Evolutionary conservation across 2,113 vertebrate genomes (phyloP), one percentile per base, ranked within the genome.

Genomic region (Bubo scandiacus): DNA sequence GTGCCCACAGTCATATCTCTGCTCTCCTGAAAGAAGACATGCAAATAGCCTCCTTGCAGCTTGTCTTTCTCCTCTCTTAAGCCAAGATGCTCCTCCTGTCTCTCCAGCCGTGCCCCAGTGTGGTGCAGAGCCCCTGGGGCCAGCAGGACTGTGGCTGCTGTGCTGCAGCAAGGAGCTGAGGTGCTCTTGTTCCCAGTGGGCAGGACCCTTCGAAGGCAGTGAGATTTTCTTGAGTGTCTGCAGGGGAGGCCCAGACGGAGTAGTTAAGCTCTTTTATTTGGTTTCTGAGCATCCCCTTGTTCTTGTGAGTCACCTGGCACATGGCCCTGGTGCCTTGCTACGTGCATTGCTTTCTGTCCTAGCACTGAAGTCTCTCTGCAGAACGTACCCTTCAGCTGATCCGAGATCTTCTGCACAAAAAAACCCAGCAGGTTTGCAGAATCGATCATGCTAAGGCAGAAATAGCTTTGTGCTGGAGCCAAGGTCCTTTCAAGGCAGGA

Each of bases 401-500:
- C 83, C 0, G 7, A 66, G 63, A 45, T 80, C 52, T 66, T 55
- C 66, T 88, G 66, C 92, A 86, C 49, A 54, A 67, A 88, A n/a
- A 72, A 54, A 19, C 5, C 49, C 38, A 43, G 29, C 34, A 73
- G 57, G 55, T 29, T 59, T 88, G 91, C 63, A 79, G 74, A 78
- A 95, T 94, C 3, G 42, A 96, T 91, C 83, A 74, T 22, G 26
- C 73, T 62, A 89, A 82, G 49, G 91, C 81, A 97, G 89, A 96
- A 95, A 94, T 89, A 96, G 81, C 59, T 86, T 77, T 85, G 55
- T 2, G 12, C 58, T 78, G 72, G 34, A 90, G 90, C 84, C 90
- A 94, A 90, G 75, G 92, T 84, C 92, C 84, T 88, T 87, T 88
- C 32, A n/a, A 90, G 73, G 72, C 79, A 94, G 87, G 84, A 97